A percentile compares a stretch with the other conserved stretches of the same genome.
These are phyloP conservation scores for Eublepharis macularius DNA, from an alignment of 2,113 vertebrate genomes.

Conservation along the genomic window DNA sequence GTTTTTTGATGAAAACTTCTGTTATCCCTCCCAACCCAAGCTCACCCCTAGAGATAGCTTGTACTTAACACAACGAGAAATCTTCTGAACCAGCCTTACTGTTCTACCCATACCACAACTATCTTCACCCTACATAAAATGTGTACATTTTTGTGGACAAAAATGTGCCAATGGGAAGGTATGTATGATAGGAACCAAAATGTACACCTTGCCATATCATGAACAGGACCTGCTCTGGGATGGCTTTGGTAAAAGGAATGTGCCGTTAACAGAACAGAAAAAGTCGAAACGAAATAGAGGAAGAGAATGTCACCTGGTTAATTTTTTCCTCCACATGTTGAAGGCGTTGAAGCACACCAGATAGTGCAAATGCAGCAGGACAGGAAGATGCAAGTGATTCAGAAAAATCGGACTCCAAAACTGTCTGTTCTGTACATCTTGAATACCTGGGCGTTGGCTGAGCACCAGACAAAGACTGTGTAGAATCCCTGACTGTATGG, in stretches of 20 bases:
- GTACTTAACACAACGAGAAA: background rate
- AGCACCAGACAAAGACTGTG: slow-evolving; percentile 64
- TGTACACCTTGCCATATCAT: background rate
- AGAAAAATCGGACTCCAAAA: slow-evolving; percentile 67
- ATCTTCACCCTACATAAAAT: background rate
- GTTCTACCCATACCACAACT: background rate
- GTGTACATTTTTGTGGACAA: too few relatives aligned
- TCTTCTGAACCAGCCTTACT: background rate
- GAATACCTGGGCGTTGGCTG: slow-evolving; percentile 72
- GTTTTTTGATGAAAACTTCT: background rate
- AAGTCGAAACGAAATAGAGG: slow-evolving; percentile 53
- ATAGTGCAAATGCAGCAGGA: slow-evolving; percentile 83
- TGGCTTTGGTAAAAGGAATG: background rate
- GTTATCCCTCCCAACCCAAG: background rate
- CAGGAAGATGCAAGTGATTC: slow-evolving; percentile 76
- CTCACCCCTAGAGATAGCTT: background rate
- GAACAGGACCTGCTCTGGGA: background rate
- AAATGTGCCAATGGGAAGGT: background rate
- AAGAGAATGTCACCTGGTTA: slow-evolving; percentile 87
- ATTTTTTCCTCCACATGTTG: slow-evolving; percentile 91
- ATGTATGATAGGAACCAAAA: background rate
- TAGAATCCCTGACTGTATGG: slow-evolving; percentile 75
- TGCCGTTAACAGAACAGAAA: background rate
- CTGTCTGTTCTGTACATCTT: slow-evolving; percentile 69
- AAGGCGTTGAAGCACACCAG: slow-evolving; percentile 89